phyloP scores from a whole-genome alignment of 2,888 invertebrate genomes.

The Cataglyphis rosenhaueri region DNA sequence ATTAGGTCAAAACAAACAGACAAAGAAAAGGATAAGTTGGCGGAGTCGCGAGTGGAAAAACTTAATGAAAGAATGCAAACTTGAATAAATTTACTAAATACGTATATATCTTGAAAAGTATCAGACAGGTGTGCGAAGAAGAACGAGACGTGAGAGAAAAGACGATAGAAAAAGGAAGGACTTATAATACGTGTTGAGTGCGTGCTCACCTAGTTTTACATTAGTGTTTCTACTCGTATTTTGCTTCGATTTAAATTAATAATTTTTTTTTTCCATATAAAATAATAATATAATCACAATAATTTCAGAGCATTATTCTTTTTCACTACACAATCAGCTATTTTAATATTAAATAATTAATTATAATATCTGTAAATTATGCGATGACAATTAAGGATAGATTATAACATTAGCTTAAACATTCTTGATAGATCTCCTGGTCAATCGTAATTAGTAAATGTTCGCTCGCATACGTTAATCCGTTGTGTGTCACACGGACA shows the following conservation, averaged over 20 bases:
- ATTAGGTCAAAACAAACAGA: background rate
- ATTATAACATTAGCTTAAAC: background rate
- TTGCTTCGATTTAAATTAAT: background rate
- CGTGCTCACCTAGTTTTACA: slow-evolving; percentile 33
- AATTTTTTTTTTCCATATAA: background rate
- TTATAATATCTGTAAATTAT: background rate
- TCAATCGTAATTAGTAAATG: slow-evolving; percentile 30
- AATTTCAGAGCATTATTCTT: background rate
- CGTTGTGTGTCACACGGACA: slow-evolving; percentile 66
- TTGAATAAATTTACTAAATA: background rate
- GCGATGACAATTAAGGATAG: background rate
- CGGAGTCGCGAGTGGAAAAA: background rate
- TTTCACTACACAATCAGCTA: background rate
- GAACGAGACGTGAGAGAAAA: background rate
- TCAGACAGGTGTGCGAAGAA: slow-evolving; percentile 4
- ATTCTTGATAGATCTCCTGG: background rate
- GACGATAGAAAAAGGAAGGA: slow-evolving; percentile 9
- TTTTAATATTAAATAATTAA: slow-evolving; percentile 20
- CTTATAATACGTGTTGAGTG: slow-evolving; percentile 27
- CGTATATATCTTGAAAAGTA: background rate
- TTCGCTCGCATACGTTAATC: slow-evolving; percentile 64
- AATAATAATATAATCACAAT: background rate
- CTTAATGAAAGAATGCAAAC: background rate
- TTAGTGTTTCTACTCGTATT: slow-evolving; percentile 20
- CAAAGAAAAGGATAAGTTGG: background rate